Evolutionary conservation across 2,888 invertebrate genomes (phyloP), one percentile per base, ranked within the genome.

Genomic region (Habroteleia sp.): DNA sequence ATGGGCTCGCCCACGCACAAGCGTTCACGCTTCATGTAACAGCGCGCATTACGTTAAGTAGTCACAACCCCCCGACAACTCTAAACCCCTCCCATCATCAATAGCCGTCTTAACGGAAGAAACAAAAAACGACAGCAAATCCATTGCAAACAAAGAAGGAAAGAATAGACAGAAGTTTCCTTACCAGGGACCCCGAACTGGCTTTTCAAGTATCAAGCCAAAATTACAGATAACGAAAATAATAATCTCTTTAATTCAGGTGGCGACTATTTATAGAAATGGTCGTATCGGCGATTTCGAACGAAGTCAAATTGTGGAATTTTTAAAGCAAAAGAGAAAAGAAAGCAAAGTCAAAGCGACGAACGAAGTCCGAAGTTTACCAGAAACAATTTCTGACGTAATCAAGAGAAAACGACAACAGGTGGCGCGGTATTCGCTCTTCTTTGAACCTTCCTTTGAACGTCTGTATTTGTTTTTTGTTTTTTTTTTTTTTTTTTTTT

Each of bases 1-100:
- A 94, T 94, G 94, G 94, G 93, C 85, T 94, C 94, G 80, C 94
- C 94, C 74, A 93, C 93, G 82, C 93, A 93, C 87, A 94, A 94
- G 89, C 91, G 93, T 84, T 92, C 92, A 84, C 91, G 93, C 84
- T 92, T 92, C 86, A 92, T 93, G 91, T 93, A 92, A 91, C 88
- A 81, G 82, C 82, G 85, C 86, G 87, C 84, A 82, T 83, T 79
- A 79, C 76, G 80, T 83, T 82, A 83, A 81, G 80, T 86, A 85
- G 84, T 82, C 80, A 82, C 82, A 79, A 83, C 79, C 82, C 81
- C 80, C 81, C 76, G 79, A 79, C 79, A 50, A 48, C 33, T 31
- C 31, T 48, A 33, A 33, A 23, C 14, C 1, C 77, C 77, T 79
- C 78, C 76, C 11, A 75, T 63, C 68, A 75, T 78, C 81, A 76